A percentile compares a stretch with the other conserved stretches of the same genome.
These are phyloP conservation scores for Betta splendens DNA, from an alignment of 2,797 vertebrate genomes.

Conservation along the genomic window DNA sequence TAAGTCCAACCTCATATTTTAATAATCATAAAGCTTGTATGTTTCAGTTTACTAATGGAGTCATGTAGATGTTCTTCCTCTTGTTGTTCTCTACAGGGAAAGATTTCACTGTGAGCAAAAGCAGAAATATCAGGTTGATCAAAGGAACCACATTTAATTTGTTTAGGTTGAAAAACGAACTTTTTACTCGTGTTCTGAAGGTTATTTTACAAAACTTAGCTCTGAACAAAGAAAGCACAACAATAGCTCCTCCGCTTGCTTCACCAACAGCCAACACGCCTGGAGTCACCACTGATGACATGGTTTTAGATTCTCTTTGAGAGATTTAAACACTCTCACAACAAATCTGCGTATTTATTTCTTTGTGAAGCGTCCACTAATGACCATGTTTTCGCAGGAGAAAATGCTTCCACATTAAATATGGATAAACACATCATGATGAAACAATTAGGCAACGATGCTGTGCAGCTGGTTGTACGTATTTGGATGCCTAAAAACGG, in stretches of 20 bases:
- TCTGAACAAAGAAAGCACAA: constrained; percentile 71
- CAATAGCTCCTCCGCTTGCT: constrained; percentile 59
- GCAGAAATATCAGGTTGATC: constrained; percentile 71
- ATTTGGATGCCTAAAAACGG: constrained; percentile 48
- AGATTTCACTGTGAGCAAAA: constrained; percentile 64
- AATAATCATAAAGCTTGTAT: neutral
- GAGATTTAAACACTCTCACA: constrained; percentile 72
- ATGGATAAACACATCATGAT: constrained; percentile 80
- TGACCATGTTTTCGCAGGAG: constrained; percentile 70
- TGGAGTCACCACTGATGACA: constrained; percentile 70
- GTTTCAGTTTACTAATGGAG: constrained; percentile 7
- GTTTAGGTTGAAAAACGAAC: constrained; percentile 78
- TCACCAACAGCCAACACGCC: constrained; percentile 65
- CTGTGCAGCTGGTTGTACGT: constrained; percentile 54
- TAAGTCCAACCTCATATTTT: constrained; percentile 36
- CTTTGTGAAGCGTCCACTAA: constrained; percentile 69
- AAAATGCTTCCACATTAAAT: constrained; percentile 78
- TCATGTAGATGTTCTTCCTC: constrained; percentile 32
- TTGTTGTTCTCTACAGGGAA: constrained; percentile 58
- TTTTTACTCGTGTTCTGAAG: constrained; percentile 69
- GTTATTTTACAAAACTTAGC: constrained; percentile 77
- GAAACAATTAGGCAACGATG: constrained; percentile 79
- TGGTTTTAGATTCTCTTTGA: constrained; percentile 82
- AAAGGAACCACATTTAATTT: constrained; percentile 81
- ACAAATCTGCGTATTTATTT: constrained; percentile 76